These are phyloP conservation scores for Haemorhous mexicanus DNA, from an alignment of 2,113 vertebrate genomes.

Conservation along the genomic window DNA sequence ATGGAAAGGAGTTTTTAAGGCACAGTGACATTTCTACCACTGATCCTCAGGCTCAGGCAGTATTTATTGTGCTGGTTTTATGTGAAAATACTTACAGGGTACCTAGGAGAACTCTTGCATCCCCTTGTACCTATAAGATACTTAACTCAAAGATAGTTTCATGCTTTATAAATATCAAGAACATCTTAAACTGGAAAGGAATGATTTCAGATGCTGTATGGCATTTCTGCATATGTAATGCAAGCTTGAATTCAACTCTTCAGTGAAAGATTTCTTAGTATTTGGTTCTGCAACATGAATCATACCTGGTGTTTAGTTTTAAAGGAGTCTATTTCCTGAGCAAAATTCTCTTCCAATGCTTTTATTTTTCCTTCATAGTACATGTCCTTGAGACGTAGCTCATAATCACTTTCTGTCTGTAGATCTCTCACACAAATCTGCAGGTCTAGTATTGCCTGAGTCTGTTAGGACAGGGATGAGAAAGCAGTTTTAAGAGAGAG, in stretches of 20 bases:
- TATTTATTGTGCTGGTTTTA: background rate
- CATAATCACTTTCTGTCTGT: conserved; percentile 89
- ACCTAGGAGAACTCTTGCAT: background rate
- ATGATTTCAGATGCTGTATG: background rate
- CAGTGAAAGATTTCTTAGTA: background rate
- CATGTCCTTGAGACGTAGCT: conserved; percentile 89
- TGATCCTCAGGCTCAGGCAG: background rate
- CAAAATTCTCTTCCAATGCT: conserved; percentile 83
- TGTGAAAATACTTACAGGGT: background rate
- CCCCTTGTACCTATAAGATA: background rate
- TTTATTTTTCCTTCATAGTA: conserved; percentile 88
- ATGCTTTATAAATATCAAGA: background rate
- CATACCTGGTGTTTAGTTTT: conserved; percentile 83
- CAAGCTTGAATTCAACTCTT: background rate
- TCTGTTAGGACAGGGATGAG: conserved; percentile 68
- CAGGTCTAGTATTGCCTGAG: conserved; percentile 83
- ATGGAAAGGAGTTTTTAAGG: background rate
- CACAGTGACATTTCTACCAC: background rate
- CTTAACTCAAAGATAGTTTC: background rate
- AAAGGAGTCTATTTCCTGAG: conserved; percentile 81
- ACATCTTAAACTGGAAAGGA: background rate
- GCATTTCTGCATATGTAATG: background rate
- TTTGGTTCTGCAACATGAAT: background rate
- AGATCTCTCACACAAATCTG: conserved; percentile 85
- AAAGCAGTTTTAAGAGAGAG: background rate